Percentiles rank a stretch among this genome's conserved stretches.
Evolutionary conservation across 2,888 invertebrate genomes (phyloP).

Genomic region (Stenurella melanura): DNA sequence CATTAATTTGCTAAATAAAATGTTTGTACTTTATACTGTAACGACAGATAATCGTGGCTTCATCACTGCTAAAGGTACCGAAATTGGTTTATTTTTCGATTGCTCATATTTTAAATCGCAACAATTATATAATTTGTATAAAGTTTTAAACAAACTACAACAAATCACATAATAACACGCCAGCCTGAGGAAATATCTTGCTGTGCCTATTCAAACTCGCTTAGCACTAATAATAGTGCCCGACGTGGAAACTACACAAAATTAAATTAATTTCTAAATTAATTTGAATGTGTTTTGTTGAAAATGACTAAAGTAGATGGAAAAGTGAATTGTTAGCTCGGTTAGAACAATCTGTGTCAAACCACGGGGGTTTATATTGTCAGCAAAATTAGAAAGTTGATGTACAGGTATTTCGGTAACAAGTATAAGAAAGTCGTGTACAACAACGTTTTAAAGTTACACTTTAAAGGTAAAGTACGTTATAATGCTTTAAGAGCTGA

Average conservation of each 20-base stretch:
- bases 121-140: not conserved
- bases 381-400: not conserved
- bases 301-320: not conserved
- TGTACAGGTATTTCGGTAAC: not conserved
- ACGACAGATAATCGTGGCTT: too few species aligned
- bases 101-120: too few species aligned
- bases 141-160: not conserved
- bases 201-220: not conserved
- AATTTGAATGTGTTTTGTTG: not conserved
- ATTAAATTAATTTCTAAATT: slow-evolving; percentile 6
- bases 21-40: too few species aligned
- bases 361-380: not conserved
- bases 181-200: not conserved
- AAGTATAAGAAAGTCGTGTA: not conserved
- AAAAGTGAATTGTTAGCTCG: not conserved
- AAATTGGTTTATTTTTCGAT: too few species aligned
- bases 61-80: too few species aligned
- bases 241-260: not conserved
- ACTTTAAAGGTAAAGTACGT: too few species aligned
- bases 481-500: too few species aligned
- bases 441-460: too few species aligned
- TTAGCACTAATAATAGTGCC: not conserved
- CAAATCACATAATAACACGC: not conserved
- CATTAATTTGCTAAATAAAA: too few species aligned
- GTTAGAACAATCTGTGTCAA: not conserved